Base-by-base conservation (phyloP, 2,888 invertebrate genomes). In the Dioctria rufipes region DNA sequence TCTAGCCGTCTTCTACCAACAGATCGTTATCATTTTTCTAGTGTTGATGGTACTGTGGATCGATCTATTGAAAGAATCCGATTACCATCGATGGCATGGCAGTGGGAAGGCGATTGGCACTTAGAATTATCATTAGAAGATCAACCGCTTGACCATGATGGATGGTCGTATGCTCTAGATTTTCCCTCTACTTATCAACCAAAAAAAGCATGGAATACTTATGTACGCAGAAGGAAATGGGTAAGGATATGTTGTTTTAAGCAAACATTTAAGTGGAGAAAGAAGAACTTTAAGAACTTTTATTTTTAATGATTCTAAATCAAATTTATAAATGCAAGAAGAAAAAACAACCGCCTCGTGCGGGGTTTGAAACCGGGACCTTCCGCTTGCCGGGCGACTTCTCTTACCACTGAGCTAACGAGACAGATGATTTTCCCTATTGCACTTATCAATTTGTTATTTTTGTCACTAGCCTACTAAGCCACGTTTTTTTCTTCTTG, bases 71-170 rank as follows among this genome's bases (percentile, higher is more conserved):
- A 95, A 85, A 93, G 93, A 87, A 95, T 98, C 82, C 91, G 95
- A 83, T 89, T 98, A 67, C 98, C 98, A 5, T 97, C 97, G 0
- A 95, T 96, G 93, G 96, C 96, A 13, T 98, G 98, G 98, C 95
- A 96, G 86, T 98, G 98, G 98, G 98, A 98, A 90, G 95, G 95
- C 3, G 96, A 96, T 84, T 98, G 98, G 97, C 94, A 95, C 85
- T 90, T 96, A 80, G 96, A 96, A 86, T 91, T 95, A 37, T 94
- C 94, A 4, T 90, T 95, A 84, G 94, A 96, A 87, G 97, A 97
- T 3, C 95, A 96, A 86, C 94, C 96, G 3, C 90, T 97, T 82
- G 95, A 95, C 86, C 95, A 96, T 87, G 95, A 97, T 90, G 97
- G 97, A 13, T 98, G 97, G 97, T 95, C 95, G 79, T 98, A 97